Percentiles rank a stretch among this genome's conserved stretches.
phyloP scores from a whole-genome alignment of 2,113 vertebrate species.

The Nipponia nippon region DNA sequence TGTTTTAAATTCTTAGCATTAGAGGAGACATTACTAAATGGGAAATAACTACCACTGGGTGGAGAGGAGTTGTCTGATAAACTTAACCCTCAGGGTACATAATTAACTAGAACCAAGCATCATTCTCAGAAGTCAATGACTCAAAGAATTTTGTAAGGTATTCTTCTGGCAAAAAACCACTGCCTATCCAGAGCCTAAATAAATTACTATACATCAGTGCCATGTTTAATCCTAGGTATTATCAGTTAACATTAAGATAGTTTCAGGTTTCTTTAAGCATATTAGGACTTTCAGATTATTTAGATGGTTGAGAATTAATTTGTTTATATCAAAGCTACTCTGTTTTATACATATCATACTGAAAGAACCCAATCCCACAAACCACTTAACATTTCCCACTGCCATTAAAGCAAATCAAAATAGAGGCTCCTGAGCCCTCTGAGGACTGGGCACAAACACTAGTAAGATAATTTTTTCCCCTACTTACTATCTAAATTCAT shows the following conservation, averaged over 20 bases:
- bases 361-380: background rate
- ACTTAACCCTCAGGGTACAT: background rate
- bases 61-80: background rate
- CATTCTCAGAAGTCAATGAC: background rate
- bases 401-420: constrained; percentile 1
- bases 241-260: background rate
- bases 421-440: background rate
- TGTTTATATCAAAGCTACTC: background rate
- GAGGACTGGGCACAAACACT: background rate
- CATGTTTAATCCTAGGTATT: background rate
- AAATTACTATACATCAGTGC: background rate
- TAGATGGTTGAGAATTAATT: background rate
- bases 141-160: background rate
- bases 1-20: background rate
- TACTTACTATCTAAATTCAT: background rate
- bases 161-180: background rate
- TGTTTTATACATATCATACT: background rate
- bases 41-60: background rate
- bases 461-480: background rate
- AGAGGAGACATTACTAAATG: background rate
- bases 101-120: background rate
- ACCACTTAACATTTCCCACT: background rate
- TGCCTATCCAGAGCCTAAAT: background rate
- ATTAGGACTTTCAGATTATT: background rate
- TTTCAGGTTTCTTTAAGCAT: background rate